phyloP scores from a whole-genome alignment of 1,140 invertebrate genomes.

The Vanessa atalanta region DNA sequence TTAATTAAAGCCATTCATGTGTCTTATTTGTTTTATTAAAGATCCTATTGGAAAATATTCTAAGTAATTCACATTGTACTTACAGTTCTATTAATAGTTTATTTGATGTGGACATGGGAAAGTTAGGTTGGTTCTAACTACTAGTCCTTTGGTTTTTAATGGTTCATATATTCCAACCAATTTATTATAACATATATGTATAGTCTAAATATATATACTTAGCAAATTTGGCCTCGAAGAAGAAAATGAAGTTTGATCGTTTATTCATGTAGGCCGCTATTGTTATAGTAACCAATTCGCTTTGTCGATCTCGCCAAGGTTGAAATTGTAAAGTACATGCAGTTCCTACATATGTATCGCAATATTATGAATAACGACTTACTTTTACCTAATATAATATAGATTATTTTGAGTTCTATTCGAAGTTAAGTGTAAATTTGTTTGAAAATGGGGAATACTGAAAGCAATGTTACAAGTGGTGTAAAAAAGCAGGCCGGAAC shows the following conservation, averaged over 20 bases:
- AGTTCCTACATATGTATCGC: background rate
- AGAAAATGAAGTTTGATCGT: constrained; percentile 20
- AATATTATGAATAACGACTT: background rate
- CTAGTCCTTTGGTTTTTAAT: background rate
- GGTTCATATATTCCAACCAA: background rate
- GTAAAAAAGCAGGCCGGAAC: constrained; percentile 95
- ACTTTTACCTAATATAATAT: background rate
- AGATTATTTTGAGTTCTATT: background rate
- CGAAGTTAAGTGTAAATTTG: background rate
- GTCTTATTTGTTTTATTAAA: too few relatives aligned
- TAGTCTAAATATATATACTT: background rate
- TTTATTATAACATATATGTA: background rate
- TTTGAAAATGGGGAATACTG: constrained; percentile 90
- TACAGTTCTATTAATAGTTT: too few relatives aligned
- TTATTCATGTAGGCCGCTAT: constrained; percentile 20
- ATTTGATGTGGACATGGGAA: too few relatives aligned
- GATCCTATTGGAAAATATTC: too few relatives aligned
- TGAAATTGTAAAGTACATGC: background rate
- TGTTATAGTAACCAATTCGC: constrained; percentile 36
- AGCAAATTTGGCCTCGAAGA: background rate
- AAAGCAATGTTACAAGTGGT: constrained; percentile 94
- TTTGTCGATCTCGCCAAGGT: constrained; percentile 30
- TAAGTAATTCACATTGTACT: too few relatives aligned
- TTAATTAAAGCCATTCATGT: too few relatives aligned
- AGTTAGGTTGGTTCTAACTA: too few relatives aligned